phyloP scores from a whole-genome alignment of 2,888 invertebrate species.

The Tolmerus cingulatus region DNA sequence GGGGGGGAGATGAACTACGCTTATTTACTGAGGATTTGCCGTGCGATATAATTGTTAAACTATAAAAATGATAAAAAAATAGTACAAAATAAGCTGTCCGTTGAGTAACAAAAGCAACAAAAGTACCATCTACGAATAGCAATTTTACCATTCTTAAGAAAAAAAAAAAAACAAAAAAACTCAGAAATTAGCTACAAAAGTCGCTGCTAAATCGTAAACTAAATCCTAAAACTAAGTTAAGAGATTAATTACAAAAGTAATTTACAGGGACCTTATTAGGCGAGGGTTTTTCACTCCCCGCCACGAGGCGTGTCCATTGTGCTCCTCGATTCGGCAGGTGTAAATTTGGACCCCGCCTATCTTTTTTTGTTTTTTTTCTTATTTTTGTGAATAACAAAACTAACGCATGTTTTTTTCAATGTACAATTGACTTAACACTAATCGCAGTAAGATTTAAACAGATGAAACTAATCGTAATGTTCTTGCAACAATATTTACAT shows the following conservation, averaged over 20 bases:
- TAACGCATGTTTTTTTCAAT: slow-evolving; percentile 3
- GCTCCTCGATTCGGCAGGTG: neutral
- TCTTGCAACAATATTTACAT: slow-evolving; percentile 34
- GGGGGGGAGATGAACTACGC: neutral
- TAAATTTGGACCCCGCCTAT: neutral
- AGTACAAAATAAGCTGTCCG: slow-evolving; percentile 6
- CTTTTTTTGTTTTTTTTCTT: too few relatives aligned
- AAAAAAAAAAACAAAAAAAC: neutral
- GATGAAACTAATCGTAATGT: neutral
- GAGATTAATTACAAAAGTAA: slow-evolving; percentile 39
- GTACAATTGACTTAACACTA: slow-evolving; percentile 33
- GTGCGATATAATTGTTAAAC: slow-evolving; percentile 4
- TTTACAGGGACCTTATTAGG: neutral
- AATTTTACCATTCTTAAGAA: neutral
- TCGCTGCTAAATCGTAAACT: neutral
- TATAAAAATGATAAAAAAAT: neutral
- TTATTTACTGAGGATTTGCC: neutral
- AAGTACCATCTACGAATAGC: slow-evolving; percentile 18
- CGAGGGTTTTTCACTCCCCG: neutral
- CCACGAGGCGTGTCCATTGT: neutral
- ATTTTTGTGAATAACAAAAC: slow-evolving; percentile 28
- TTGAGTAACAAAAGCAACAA: slow-evolving; percentile 14
- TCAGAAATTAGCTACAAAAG: slow-evolving; percentile 20
- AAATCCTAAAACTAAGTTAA: slow-evolving; percentile 9
- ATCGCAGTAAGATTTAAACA: slow-evolving; percentile 20